These are phyloP conservation scores for Oceanites oceanicus DNA, from an alignment of 2,113 vertebrate species.

Conservation along the genomic window DNA sequence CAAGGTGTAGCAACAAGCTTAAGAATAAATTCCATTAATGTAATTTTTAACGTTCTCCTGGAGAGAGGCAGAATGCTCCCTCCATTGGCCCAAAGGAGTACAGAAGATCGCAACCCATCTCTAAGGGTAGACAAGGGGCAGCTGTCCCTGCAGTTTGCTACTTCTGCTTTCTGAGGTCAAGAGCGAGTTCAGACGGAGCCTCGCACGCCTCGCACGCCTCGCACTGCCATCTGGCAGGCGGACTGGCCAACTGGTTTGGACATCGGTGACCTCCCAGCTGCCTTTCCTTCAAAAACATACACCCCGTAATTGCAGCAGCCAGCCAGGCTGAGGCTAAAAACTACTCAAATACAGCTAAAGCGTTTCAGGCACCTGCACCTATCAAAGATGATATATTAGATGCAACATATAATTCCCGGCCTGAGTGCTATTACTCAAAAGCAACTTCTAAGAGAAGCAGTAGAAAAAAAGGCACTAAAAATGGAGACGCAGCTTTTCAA, in stretches of 20 bases:
- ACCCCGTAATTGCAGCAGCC: fast-evolving
- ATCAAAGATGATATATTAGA: not conserved
- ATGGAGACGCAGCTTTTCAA: not conserved
- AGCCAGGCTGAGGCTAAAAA: not conserved
- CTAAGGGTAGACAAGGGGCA: not conserved
- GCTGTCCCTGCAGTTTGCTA: not conserved
- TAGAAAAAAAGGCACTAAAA: not conserved
- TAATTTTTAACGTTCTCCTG: not conserved
- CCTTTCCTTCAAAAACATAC: not conserved
- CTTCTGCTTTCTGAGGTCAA: not conserved
- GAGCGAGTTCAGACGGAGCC: not conserved
- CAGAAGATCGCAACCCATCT: not conserved
- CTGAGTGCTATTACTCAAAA: not conserved
- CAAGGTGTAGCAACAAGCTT: not conserved
- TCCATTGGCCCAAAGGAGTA: not conserved
- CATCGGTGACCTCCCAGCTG: not conserved
- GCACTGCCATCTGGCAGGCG: not conserved
- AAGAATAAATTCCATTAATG: not conserved
- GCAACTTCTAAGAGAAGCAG: not conserved
- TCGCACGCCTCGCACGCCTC: fast-evolving
- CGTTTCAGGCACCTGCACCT: not conserved
- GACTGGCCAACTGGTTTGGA: not conserved
- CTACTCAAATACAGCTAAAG: not conserved
- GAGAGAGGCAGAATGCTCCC: not conserved
- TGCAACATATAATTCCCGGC: not conserved